These are phyloP conservation scores for Campopleginae sp. DNA, from an alignment of 2,888 invertebrate genomes.

Conservation along the genomic window DNA sequence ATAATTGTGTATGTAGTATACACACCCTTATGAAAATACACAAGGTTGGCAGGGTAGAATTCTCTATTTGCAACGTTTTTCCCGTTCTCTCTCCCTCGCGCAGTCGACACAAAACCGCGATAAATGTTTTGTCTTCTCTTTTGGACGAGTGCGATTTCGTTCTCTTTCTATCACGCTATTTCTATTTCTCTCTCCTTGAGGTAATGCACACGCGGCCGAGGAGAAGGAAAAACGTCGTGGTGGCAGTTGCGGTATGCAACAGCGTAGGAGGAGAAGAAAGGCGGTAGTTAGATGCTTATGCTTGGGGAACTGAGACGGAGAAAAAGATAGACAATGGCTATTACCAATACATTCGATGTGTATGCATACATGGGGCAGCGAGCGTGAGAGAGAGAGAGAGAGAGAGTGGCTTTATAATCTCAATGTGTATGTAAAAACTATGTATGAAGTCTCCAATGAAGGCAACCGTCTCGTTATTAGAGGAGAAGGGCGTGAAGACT, in stretches of 20 bases:
- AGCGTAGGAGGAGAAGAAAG: slow-evolving; percentile 12
- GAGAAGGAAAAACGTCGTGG: slow-evolving; percentile 30
- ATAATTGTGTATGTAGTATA: slow-evolving; percentile 7
- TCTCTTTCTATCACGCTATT: not conserved
- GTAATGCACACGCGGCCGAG: not conserved
- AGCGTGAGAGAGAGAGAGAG: not conserved
- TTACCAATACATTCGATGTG: not conserved
- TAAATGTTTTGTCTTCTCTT: slow-evolving; percentile 11
- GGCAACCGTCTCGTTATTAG: not conserved
- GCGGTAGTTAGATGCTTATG: not conserved
- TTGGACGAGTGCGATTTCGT: not conserved
- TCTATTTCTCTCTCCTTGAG: slow-evolving; percentile 8
- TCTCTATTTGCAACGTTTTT: slow-evolving; percentile 35
- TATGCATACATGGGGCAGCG: not conserved
- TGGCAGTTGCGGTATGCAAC: slow-evolving; percentile 29
- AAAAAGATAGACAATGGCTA: slow-evolving; percentile 6
- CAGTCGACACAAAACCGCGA: slow-evolving; percentile 17
- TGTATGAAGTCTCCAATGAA: not conserved
- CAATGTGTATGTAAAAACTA: not conserved
- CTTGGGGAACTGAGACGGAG: slow-evolving; percentile 8
- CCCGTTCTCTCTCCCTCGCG: slow-evolving; percentile 25
- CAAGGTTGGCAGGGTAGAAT: slow-evolving; percentile 37
- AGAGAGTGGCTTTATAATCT: slow-evolving; percentile 1
- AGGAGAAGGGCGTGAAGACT: not conserved
- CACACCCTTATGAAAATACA: slow-evolving; percentile 7